Evolutionary conservation across 2,888 invertebrate genomes (phyloP), one percentile per base, ranked within the genome.

Genomic region (Ferdinandea cuprea): DNA sequence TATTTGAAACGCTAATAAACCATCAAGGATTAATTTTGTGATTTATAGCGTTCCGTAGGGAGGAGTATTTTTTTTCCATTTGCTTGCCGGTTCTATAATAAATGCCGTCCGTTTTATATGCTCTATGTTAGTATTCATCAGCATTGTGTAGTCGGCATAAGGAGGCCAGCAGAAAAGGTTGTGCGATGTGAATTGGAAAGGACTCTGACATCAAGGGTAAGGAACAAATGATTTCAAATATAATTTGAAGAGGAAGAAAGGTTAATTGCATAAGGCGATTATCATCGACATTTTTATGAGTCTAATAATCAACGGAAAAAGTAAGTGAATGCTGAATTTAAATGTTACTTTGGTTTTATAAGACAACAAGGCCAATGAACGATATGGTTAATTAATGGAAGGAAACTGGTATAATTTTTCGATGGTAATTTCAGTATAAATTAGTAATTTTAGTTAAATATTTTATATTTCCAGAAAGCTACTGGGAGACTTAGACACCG

Each of bases 1-100:
- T 83, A 83, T 78, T 72, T 83, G 72, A 83, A 83, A 83, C 86
- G 88, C 88, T 89, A 89, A 89, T 89, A 89, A 89, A 89, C 89
- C 87, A 87, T 87, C 87, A 89, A 88, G 89, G 89, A 89, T 89
- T 89, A 89, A 87, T 88, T 88, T 87, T 86, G 87, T 89, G 89
- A 89, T 89, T 89, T 89, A 89, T 89, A 88, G 85, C 86, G 79
- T 85, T 85, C 85, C 52, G 61, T 71, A 50, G 73, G 59, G 72
- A 56, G 40, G 40, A 56, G 19, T 46, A 21, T 37, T 81, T 69
- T 71, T 17, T 54, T 46, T 37, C 30, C 17, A 15, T n/a, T 15
- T 50, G n/a, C 9, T 46, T 5, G 8, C 28, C 9, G 7, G 40
- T 6, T 2, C 11, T 19, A 1, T n/a, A 2, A 28, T 46, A 21